These are phyloP conservation scores for Ophonus ardosiacus DNA, from an alignment of 2,888 invertebrate species.

Conservation along the genomic window DNA sequence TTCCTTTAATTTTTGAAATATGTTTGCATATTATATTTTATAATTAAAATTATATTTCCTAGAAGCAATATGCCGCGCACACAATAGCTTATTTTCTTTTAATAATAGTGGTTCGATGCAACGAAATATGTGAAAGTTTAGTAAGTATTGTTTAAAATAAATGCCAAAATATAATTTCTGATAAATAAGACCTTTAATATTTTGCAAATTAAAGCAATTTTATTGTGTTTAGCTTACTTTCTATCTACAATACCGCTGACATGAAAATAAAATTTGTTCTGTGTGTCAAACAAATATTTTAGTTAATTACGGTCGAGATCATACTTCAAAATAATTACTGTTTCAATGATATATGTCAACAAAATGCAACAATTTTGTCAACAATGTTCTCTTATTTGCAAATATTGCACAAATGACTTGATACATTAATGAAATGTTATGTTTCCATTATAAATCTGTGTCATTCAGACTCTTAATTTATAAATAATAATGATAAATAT, in stretches of 20 bases:
- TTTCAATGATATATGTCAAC: constrained; percentile 35
- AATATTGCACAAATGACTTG: background rate
- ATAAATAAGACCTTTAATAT: background rate
- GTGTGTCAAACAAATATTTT: background rate
- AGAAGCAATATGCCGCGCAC: background rate
- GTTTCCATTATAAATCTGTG: constrained; percentile 8
- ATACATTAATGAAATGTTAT: background rate
- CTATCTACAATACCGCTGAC: constrained; percentile 17
- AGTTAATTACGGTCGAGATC: constrained; percentile 35
- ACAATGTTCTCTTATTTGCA: background rate
- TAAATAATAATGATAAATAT: constrained; percentile 25
- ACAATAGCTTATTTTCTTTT: background rate
- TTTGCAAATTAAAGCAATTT: constrained; percentile 8
- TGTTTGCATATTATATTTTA: background rate
- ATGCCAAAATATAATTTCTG: constrained; percentile 22
- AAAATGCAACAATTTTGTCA: constrained; percentile 11
- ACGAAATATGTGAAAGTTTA: constrained; percentile 21
- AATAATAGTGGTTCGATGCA: background rate
- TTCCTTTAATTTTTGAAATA: background rate
- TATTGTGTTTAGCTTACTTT: background rate
- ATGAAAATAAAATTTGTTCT: constrained; percentile 4
- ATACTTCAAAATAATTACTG: constrained; percentile 11
- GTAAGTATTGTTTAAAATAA: constrained; percentile 30
- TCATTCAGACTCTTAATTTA: background rate
- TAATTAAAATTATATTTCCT: background rate